Evolutionary conservation across 1,140 invertebrate species (phyloP).

Genomic region (Ridgeia piscesae): DNA sequence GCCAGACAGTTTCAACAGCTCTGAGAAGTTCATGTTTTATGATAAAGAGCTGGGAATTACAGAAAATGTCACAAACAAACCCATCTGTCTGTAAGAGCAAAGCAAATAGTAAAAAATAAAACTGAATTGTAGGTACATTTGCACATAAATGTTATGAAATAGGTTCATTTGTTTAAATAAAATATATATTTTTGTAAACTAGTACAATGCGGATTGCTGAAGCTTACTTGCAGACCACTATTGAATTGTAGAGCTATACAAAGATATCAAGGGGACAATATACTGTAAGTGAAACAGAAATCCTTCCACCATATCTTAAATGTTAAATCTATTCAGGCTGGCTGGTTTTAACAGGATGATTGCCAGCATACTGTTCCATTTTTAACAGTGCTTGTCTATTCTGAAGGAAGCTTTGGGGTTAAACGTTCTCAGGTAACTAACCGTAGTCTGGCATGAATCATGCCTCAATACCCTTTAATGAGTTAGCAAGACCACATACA

Average conservation of each 20-base stretch:
- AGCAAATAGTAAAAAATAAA: background rate
- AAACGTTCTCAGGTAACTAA: background rate
- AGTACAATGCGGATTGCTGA: background rate
- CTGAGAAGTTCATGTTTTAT: background rate
- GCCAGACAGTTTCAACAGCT: background rate
- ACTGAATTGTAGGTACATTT: background rate
- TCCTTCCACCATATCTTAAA: background rate
- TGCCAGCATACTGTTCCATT: too few species aligned
- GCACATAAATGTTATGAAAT: background rate
- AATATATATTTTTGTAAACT: background rate
- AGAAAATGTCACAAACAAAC: background rate
- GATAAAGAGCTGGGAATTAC: background rate
- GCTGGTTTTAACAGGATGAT: too few species aligned
- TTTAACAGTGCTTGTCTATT: too few species aligned
- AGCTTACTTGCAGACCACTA: background rate
- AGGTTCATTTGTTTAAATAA: background rate
- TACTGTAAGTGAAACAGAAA: background rate
- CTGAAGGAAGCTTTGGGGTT: background rate
- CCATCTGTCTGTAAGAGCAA: background rate
- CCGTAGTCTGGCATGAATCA: background rate
- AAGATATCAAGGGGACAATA: background rate
- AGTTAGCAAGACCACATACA: background rate
- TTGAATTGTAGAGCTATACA: background rate
- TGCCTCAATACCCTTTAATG: background rate
- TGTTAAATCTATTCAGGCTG: background rate